A percentile compares a stretch with the other conserved stretches of the same genome.
Conservation (phyloP, 2,888 invertebrate genomes). For the Maniola hyperantus region DNA sequence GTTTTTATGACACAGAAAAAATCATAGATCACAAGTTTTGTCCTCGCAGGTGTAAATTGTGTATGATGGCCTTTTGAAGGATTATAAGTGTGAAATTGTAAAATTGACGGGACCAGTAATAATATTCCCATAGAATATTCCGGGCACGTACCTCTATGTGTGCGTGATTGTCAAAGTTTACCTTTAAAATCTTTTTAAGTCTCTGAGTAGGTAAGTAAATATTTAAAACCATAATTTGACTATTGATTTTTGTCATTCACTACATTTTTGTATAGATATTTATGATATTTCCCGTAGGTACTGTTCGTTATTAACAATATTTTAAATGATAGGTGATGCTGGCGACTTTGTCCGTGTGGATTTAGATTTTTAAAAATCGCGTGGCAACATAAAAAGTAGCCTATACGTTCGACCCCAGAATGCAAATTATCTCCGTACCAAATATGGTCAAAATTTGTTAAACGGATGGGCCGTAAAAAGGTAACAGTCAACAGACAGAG, state of each 20-base stretch:
- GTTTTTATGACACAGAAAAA: slow-evolving; percentile 66
- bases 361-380: too few relatives aligned
- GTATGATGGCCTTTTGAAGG: slow-evolving; percentile 50
- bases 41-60: slow-evolving; percentile 63
- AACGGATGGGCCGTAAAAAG: too few relatives aligned
- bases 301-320: not conserved
- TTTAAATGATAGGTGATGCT: too few relatives aligned
- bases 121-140: too few relatives aligned
- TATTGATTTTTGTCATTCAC: not conserved
- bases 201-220: not conserved
- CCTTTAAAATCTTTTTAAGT: not conserved
- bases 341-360: too few relatives aligned
- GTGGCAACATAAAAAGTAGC: too few relatives aligned
- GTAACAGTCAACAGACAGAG: too few relatives aligned
- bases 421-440: too few relatives aligned
- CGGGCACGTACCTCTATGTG: slow-evolving; percentile 17
- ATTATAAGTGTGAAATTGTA: slow-evolving; percentile 61
- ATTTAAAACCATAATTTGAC: not conserved
- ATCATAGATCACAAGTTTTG: slow-evolving; percentile 44
- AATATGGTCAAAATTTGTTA: too few relatives aligned
- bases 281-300: not conserved
- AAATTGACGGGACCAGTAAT: slow-evolving; percentile 49
- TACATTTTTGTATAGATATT: too few relatives aligned
- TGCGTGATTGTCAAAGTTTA: not conserved
- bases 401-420: too few relatives aligned